Evolutionary conservation across 2,113 vertebrate species (phyloP).

Genomic region (Agapornis roseicollis): DNA sequence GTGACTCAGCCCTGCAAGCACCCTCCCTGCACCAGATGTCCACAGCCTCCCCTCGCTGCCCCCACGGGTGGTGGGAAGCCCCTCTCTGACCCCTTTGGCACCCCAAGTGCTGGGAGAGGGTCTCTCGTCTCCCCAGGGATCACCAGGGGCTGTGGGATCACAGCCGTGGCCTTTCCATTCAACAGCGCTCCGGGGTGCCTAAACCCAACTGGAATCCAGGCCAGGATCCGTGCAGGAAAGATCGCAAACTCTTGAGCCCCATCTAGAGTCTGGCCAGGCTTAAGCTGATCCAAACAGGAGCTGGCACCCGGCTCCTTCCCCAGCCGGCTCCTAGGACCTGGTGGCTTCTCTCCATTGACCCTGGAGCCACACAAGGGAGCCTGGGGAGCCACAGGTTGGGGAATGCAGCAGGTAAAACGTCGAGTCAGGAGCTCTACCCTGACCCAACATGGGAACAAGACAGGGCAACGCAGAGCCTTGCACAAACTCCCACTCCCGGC

Average conservation of each 20-base stretch:
- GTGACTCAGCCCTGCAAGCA: conserved; percentile 33
- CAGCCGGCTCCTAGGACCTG: background rate
- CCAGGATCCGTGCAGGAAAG: background rate
- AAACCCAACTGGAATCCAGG: background rate
- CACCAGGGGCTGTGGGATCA: background rate
- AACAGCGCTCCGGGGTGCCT: background rate
- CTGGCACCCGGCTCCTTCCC: background rate
- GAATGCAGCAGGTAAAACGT: background rate
- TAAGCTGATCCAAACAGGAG: background rate
- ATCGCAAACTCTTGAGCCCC: conserved; percentile 48
- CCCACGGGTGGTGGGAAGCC: background rate
- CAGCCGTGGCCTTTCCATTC: background rate
- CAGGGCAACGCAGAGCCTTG: background rate
- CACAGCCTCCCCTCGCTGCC: background rate
- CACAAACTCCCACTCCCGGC: rapidly evolving
- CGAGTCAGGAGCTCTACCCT: background rate
- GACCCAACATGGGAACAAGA: rapidly evolving
- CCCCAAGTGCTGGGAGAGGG: rapidly evolving
- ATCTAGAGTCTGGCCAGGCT: conserved; percentile 39
- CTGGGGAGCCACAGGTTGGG: background rate
- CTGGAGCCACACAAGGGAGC: background rate
- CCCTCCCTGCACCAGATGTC: background rate
- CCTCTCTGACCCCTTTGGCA: background rate
- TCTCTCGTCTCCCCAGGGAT: background rate
- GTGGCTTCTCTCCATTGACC: background rate